Percentiles rank a stretch among this genome's conserved stretches.
Conservation (phyloP, 2,113 vertebrate species). For the Scatophagus argus region DNA sequence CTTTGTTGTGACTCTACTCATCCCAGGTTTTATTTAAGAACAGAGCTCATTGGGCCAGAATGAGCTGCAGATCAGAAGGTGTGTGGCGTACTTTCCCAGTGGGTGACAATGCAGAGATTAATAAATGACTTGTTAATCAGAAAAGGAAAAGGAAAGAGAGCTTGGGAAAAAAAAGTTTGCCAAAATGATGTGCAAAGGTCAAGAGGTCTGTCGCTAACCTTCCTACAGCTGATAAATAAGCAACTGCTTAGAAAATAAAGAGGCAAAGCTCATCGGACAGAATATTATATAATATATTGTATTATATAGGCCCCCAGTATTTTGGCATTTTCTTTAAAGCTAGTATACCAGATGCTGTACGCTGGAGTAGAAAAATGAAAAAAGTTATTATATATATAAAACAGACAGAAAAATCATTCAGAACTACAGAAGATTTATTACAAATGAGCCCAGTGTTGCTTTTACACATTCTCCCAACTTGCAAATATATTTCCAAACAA, state of each 20-base stretch:
- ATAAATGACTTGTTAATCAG: constrained; percentile 58
- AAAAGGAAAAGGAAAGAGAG: constrained; percentile 1
- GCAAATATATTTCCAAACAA: not conserved
- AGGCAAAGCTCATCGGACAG: constrained; percentile 1
- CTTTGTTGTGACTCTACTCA: constrained; percentile 17
- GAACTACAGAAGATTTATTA: not conserved
- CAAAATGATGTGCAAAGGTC: constrained; percentile 24
- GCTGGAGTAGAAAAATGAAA: not conserved
- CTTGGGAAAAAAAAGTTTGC: not conserved
- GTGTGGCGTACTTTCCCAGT: constrained; percentile 17
- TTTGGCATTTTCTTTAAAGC: not conserved
- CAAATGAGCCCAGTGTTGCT: not conserved
- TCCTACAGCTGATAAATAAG: constrained; percentile 31
- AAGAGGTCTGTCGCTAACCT: constrained; percentile 7
- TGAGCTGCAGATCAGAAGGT: constrained; percentile 54
- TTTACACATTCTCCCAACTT: not conserved
- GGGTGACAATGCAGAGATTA: constrained; percentile 19
- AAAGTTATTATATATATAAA: not conserved
- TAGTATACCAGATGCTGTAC: not conserved
- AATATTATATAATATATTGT: constrained; percentile 1
- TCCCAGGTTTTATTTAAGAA: constrained; percentile 17
- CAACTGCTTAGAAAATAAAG: not conserved
- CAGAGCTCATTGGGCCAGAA: constrained; percentile 19
- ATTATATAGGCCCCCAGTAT: not conserved
- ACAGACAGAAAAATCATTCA: not conserved